phyloP scores from a whole-genome alignment of 2,113 vertebrate species.

The Chamaea fasciata region DNA sequence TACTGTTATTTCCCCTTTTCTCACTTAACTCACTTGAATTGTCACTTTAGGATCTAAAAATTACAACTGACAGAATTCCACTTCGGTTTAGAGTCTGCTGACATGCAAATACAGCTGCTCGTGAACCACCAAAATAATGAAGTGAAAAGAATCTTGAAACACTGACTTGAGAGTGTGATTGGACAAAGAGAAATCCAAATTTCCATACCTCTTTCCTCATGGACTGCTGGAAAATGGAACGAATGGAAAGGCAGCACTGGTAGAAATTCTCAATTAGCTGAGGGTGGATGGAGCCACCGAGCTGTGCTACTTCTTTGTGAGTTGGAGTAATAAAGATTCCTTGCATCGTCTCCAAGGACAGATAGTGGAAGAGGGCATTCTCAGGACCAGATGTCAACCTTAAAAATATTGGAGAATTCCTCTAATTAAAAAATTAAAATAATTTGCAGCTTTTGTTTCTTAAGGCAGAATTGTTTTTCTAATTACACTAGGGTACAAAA shows the following conservation, averaged over 20 bases:
- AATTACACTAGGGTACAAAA: neutral
- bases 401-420: neutral
- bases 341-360: conserved; percentile 88
- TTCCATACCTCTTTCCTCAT: conserved; percentile 76
- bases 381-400: conserved; percentile 90
- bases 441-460: neutral
- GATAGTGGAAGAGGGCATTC: conserved; percentile 94
- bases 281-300: conserved; percentile 86
- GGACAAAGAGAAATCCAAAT: neutral
- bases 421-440: neutral
- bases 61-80: neutral
- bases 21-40: neutral
- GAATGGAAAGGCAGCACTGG: conserved; percentile 94
- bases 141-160: neutral
- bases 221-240: conserved; percentile 85
- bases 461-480: neutral
- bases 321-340: conserved; percentile 95
- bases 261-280: conserved; percentile 93
- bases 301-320: conserved; percentile 84
- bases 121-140: neutral
- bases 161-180: neutral
- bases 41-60: neutral
- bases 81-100: neutral
- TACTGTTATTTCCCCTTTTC: neutral
- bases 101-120: neutral